Evolutionary conservation across 2,888 invertebrate species (phyloP).

Genomic region (Drosophila robusta): DNA sequence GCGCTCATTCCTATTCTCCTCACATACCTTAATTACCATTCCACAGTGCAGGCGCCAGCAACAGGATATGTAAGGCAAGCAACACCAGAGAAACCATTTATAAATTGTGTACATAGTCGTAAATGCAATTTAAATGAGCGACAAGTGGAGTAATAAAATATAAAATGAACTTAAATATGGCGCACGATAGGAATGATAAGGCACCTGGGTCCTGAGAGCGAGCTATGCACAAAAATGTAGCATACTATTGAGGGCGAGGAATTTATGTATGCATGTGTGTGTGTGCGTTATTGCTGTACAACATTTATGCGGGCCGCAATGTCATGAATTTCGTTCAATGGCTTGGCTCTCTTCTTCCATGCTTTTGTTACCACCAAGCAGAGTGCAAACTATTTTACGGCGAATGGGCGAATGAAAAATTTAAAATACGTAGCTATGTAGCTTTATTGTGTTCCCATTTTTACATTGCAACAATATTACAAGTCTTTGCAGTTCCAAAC

Average conservation of each 20-base stretch:
- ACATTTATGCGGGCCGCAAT: constrained; percentile 4
- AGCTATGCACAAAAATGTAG: constrained; percentile 45
- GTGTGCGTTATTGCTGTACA: background rate
- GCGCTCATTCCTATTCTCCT: background rate
- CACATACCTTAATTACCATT: background rate
- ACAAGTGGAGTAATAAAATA: constrained; percentile 67
- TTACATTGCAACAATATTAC: too few species aligned
- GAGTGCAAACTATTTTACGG: background rate
- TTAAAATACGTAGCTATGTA: background rate
- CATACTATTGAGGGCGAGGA: constrained; percentile 37
- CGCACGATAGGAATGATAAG: constrained; percentile 40
- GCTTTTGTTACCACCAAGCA: background rate
- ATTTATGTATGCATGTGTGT: constrained; percentile 1
- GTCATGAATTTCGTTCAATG: constrained; percentile 1
- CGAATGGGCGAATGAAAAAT: background rate
- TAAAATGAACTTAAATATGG: constrained; percentile 62
- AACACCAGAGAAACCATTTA: constrained; percentile 18
- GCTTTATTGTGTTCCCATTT: background rate
- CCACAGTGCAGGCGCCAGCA: background rate
- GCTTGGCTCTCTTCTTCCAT: too few species aligned
- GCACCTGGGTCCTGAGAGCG: constrained; percentile 4
- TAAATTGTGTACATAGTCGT: constrained; percentile 26
- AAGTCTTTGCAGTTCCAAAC: too few species aligned
- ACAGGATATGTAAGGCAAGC: constrained; percentile 11
- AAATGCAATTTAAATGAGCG: constrained; percentile 72